Percentiles rank a stretch among this genome's conserved stretches.
phyloP scores from a whole-genome alignment of 30 jellyfish, hydroid and myxozoan genomes.

The Sanderia malayensis region DNA sequence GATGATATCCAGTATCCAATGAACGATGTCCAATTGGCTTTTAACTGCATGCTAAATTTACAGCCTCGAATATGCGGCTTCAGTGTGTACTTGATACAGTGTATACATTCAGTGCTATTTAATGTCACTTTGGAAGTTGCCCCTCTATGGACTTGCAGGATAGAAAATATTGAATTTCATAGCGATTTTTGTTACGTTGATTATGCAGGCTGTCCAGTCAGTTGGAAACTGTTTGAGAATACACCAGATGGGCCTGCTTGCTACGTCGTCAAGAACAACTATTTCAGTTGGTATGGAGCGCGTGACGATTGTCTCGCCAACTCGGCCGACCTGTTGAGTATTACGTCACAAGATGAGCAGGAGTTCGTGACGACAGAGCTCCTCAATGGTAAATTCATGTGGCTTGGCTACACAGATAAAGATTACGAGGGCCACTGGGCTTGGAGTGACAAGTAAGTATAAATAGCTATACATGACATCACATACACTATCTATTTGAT shows the following conservation, averaged over 20 bases:
- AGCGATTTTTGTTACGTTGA: too few relatives aligned
- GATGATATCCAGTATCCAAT: too few relatives aligned
- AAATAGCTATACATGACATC: too few relatives aligned
- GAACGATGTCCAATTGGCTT: too few relatives aligned
- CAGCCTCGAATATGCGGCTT: too few relatives aligned
- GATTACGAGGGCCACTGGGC: constrained; percentile 96
- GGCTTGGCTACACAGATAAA: constrained; percentile 97
- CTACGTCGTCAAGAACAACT: constrained; percentile 65
- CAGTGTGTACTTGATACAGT: too few relatives aligned
- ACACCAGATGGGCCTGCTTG: constrained; percentile 85
- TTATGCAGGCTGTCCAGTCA: constrained; percentile 62
- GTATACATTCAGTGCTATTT: too few relatives aligned
- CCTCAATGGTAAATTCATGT: constrained; percentile 70
- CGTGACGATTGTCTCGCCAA: constrained; percentile 87
- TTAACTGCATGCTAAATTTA: too few relatives aligned
- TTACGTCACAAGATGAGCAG: constrained; percentile 83
- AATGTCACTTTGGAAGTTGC: too few relatives aligned
- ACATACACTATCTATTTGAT: too few relatives aligned
- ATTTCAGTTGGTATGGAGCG: constrained; percentile 95
- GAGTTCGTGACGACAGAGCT: constrained; percentile 79
- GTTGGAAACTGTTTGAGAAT: constrained; percentile 74
- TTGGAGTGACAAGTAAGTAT: constrained; percentile 94
- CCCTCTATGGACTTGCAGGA: too few relatives aligned
- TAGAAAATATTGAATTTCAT: too few relatives aligned
- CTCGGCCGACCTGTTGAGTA: constrained; percentile 81